phyloP scores from a whole-genome alignment of 2,888 invertebrate genomes.

The Apotomis betuletana region DNA sequence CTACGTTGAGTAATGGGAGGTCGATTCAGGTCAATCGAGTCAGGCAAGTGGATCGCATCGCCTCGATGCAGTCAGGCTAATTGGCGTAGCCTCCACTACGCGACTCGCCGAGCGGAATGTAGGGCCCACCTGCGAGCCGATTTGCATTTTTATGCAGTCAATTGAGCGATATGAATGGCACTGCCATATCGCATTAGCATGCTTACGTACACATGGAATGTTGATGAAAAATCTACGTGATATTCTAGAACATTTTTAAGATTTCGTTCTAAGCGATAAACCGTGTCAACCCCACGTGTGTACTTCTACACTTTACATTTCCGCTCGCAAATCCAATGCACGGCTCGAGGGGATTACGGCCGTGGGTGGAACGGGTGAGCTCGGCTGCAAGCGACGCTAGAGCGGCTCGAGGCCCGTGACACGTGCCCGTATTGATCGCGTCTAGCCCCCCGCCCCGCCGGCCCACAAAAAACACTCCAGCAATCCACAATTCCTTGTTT shows the following conservation, averaged over 20 bases:
- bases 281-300: conserved; percentile 15
- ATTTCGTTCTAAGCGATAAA: background rate
- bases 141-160: conserved; percentile 48
- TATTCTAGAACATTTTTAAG: background rate
- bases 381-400: conserved; percentile 3
- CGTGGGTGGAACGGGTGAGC: conserved; percentile 25
- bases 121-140: conserved; percentile 50
- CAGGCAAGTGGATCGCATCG: conserved; percentile 50
- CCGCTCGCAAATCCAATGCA: conserved; percentile 46
- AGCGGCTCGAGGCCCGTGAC: conserved; percentile 52
- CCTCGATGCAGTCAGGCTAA: conserved; percentile 59
- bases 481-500: conserved; percentile 41
- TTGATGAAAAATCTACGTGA: background rate
- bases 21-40: conserved; percentile 61
- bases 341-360: conserved; percentile 34
- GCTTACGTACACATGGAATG: background rate
- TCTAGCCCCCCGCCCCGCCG: conserved; percentile 34
- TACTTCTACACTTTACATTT: conserved; percentile 16
- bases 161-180: conserved; percentile 24
- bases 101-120: conserved; percentile 22
- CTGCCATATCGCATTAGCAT: conserved; percentile 10
- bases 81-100: conserved; percentile 52
- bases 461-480: conserved; percentile 40
- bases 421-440: conserved; percentile 61
- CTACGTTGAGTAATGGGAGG: conserved; percentile 45